Evolutionary conservation across 2,888 invertebrate genomes (phyloP).

Genomic region (Agonopterix alstromeriana): DNA sequence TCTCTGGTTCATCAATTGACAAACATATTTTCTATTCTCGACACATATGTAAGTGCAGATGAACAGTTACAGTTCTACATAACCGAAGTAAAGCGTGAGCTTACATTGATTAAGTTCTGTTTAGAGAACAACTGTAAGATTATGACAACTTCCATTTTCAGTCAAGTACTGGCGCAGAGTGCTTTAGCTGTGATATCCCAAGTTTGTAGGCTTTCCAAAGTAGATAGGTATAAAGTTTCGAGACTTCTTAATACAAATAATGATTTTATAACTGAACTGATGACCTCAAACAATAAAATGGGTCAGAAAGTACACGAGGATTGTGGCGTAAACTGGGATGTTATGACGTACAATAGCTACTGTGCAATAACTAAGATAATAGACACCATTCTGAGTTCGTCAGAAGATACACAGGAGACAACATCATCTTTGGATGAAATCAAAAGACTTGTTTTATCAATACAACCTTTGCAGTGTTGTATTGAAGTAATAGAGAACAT

Average conservation of each 20-base stretch:
- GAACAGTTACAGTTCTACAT: slow-evolving; percentile 64
- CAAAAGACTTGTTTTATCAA: slow-evolving; percentile 61
- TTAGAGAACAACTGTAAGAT: slow-evolving; percentile 69
- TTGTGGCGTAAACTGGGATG: slow-evolving; percentile 52
- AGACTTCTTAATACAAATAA: slow-evolving; percentile 62
- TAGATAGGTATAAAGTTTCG: slow-evolving; percentile 70
- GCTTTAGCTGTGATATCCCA: slow-evolving; percentile 71
- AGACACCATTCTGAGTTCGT: slow-evolving; percentile 60
- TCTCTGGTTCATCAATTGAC: slow-evolving; percentile 61
- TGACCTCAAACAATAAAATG: slow-evolving; percentile 36
- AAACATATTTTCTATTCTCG: slow-evolving; percentile 67
- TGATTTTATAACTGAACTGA: slow-evolving; percentile 56
- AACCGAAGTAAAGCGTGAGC: slow-evolving; percentile 66
- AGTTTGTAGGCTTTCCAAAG: slow-evolving; percentile 63
- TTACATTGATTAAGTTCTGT: slow-evolving; percentile 68
- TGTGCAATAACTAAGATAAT: slow-evolving; percentile 70
- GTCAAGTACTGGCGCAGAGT: slow-evolving; percentile 61
- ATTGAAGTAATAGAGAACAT: slow-evolving; percentile 83
- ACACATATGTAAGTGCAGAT: slow-evolving; percentile 58
- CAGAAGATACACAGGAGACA: slow-evolving; percentile 48
- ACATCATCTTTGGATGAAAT: slow-evolving; percentile 62
- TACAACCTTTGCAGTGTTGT: slow-evolving; percentile 63
- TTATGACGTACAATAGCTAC: slow-evolving; percentile 68
- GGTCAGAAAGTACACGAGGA: slow-evolving; percentile 28
- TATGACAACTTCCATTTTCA: slow-evolving; percentile 67